phyloP scores from a whole-genome alignment of 2,888 invertebrate species.

The Macrosoma leucophasiata region DNA sequence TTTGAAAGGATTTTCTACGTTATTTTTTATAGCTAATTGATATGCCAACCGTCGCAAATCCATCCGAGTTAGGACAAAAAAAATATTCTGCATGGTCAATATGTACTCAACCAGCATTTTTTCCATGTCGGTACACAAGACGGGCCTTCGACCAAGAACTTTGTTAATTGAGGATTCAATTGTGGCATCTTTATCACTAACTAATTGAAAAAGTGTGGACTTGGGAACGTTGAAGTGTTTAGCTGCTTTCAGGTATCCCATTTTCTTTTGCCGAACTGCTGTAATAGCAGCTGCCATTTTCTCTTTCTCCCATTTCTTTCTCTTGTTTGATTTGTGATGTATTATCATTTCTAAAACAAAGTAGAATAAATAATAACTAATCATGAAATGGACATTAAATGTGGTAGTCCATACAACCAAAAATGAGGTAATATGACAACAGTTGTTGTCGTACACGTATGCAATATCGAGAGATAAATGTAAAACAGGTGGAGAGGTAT shows the following conservation, averaged over 20 bases:
- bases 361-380: too few species aligned
- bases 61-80: conserved; percentile 14
- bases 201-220: conserved; percentile 12
- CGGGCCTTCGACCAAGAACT: conserved; percentile 15
- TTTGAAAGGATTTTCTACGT: conserved; percentile 13
- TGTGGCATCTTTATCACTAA: conserved; percentile 6
- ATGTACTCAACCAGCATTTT: conserved; percentile 13
- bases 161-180: too few species aligned
- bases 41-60: conserved; percentile 16
- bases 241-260: conserved; percentile 17
- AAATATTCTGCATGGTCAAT: conserved; percentile 15
- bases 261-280: conserved; percentile 15
- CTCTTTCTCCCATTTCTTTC: conserved; percentile 8
- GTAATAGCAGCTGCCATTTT: conserved; percentile 12
- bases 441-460: too few species aligned
- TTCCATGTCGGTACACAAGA: conserved; percentile 8
- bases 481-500: too few species aligned
- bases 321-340: conserved; percentile 8
- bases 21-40: conserved; percentile 17
- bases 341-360: too few species aligned
- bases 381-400: too few species aligned
- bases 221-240: conserved; percentile 15
- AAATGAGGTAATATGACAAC: too few species aligned
- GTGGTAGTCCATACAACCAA: too few species aligned
- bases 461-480: too few species aligned